phyloP scores from a whole-genome alignment of 2,797 vertebrate species.

The Takifugu rubripes region DNA sequence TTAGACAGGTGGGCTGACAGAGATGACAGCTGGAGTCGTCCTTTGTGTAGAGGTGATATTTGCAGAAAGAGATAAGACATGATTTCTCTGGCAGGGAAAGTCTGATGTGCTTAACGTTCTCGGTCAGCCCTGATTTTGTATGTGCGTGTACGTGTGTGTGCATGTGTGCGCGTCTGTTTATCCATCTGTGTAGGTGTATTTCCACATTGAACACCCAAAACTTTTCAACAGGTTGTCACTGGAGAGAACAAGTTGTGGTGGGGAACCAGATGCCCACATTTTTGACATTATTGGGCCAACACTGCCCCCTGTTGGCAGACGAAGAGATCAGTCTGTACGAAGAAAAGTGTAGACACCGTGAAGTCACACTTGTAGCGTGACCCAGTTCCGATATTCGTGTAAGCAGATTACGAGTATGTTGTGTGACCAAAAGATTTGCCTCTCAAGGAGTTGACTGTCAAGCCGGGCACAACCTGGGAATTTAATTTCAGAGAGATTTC shows the following conservation, averaged over 20 bases:
- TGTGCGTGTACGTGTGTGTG: constrained; percentile 1
- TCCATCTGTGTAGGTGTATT: not conserved
- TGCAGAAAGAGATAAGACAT: constrained; percentile 57
- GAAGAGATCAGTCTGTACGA: not conserved
- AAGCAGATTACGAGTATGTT: not conserved
- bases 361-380: not conserved
- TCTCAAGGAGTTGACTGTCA: too few relatives aligned
- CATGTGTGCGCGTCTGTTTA: too few relatives aligned
- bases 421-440: not conserved
- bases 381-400: not conserved
- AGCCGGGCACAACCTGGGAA: too few relatives aligned
- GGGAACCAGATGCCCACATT: not conserved
- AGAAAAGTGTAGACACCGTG: not conserved
- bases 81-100: constrained; percentile 56
- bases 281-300: constrained; percentile 29
- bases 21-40: constrained; percentile 50
- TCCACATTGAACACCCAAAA: constrained; percentile 11
- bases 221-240: constrained; percentile 27
- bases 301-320: constrained; percentile 53
- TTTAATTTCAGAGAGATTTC: too few relatives aligned
- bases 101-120: constrained; percentile 32
- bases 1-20: constrained; percentile 57
- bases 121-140: constrained; percentile 7
- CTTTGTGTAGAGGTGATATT: constrained; percentile 47
- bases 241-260: not conserved